Conservation (phyloP, 2,888 invertebrate genomes). For the Sinohyriopsis cumingii region DNA sequence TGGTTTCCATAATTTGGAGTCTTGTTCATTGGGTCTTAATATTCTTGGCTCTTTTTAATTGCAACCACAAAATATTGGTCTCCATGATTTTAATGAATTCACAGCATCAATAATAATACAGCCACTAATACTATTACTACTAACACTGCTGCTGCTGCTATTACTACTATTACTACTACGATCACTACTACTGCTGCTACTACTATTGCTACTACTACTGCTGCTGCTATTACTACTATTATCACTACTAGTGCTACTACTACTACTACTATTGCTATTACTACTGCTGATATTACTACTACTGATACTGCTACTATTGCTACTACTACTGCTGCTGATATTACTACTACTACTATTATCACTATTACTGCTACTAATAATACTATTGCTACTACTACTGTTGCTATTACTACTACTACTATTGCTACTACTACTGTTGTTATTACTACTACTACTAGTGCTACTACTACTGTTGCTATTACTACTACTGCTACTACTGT, state of each 20-base stretch:
- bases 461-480: too few relatives aligned
- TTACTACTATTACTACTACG: slow-evolving; percentile 6
- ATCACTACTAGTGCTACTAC: slow-evolving; percentile 10
- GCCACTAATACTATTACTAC: slow-evolving; percentile 5
- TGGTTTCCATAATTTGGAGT: too few relatives aligned
- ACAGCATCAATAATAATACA: too few relatives aligned
- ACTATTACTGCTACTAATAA: background rate
- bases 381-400: background rate
- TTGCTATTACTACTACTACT: slow-evolving; percentile 1
- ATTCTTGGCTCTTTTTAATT: too few relatives aligned
- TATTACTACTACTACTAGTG: background rate
- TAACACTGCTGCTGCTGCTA: too few relatives aligned
- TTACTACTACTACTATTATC: too few relatives aligned
- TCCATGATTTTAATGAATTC: too few relatives aligned
- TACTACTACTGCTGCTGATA: too few relatives aligned
- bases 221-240: slow-evolving; percentile 23
- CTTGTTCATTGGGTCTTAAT: too few relatives aligned
- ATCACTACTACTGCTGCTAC: slow-evolving; percentile 21
- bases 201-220: slow-evolving; percentile 24
- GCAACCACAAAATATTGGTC: too few relatives aligned
- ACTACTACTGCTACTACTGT: too few relatives aligned
- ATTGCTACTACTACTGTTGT: background rate
- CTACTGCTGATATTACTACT: slow-evolving; percentile 2
- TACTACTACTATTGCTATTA: slow-evolving; percentile 14
- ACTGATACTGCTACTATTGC: slow-evolving; percentile 6